Conservation (phyloP, 2,113 vertebrate species). For the Tetrax tetrax region DNA sequence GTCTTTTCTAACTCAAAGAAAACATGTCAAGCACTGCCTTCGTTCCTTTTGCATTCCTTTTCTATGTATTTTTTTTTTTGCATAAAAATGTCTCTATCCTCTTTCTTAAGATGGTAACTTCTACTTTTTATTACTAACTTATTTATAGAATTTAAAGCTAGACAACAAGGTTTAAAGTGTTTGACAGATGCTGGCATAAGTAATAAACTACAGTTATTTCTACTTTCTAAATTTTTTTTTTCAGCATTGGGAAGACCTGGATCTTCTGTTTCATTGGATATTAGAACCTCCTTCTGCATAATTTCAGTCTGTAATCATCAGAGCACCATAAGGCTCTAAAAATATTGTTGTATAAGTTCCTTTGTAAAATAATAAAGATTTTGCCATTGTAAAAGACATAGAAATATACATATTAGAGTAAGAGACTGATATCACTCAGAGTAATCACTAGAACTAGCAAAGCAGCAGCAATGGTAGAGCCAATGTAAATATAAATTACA, state of each 20-base stretch:
- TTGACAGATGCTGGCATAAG: neutral
- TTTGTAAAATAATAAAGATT: neutral
- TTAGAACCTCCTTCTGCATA: neutral
- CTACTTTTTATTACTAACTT: neutral
- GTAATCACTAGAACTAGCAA: neutral
- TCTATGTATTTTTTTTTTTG: neutral
- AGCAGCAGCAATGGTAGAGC: neutral
- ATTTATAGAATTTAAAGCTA: neutral
- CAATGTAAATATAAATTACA: neutral
- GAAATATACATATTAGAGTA: neutral
- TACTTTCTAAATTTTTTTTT: neutral
- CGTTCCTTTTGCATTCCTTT: neutral
- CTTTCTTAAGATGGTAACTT: neutral
- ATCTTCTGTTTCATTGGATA: neutral
- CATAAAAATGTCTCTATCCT: neutral
- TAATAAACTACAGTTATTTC: neutral
- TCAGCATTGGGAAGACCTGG: neutral
- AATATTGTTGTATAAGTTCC: neutral
- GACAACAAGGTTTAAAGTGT: neutral
- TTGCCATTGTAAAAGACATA: neutral
- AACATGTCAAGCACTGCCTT: neutral
- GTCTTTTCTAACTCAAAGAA: neutral
- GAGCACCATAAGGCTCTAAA: neutral
- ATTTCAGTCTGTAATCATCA: neutral
- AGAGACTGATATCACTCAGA: neutral